Evolutionary conservation across 2,888 invertebrate species (phyloP), one percentile per base, ranked within the genome.

Genomic region (Ornithoptera priamus): DNA sequence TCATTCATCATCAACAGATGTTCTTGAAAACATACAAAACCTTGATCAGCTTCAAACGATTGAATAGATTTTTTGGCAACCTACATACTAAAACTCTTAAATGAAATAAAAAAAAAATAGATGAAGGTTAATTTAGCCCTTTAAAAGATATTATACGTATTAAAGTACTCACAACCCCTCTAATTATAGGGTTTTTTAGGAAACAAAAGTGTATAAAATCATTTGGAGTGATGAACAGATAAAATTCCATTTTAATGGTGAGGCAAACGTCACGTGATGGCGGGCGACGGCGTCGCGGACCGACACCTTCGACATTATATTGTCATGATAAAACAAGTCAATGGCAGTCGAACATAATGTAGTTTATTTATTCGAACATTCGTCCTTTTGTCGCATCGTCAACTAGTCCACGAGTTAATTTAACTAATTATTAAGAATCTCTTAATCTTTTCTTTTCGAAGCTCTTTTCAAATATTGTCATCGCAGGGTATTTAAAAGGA

Each of bases 241-340:
- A 67, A 39, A 42, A 62, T 57, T 58, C 6, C 15, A 58, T 58
- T 56, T 62, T 24, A n/a, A n/a, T 24, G 15, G 30, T 57, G 60
- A 60, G 53, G 6, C n/a, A 53, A 58, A 58, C 42, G 22, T 60
- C 39, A 39, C 59, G 68, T 64, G 63, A 64, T 57, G 7, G 36
- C 36, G 39, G 50, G 65, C 59, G 58, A 60, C 50, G 64, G 64
- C 10, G 57, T n/a, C 39, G 57, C 57, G 42, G 22, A 22, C 30
- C 17, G 53, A 60, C 68, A 64, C 68, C 64, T 64, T 18, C 64
- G n/a, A 8, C 50, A 6, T 59, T 68, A 64, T 50, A 64, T 50
- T 64, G 68, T 60, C 68, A 64, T 39, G 17, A 68, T 68, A 68
- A 68, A 64, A 60, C 57, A 22, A 68, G 57, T n/a, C 57, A 58